Evolutionary conservation across 1,140 invertebrate species (phyloP), one percentile per base, ranked within the genome.

Genomic region (Phortica variegata): DNA sequence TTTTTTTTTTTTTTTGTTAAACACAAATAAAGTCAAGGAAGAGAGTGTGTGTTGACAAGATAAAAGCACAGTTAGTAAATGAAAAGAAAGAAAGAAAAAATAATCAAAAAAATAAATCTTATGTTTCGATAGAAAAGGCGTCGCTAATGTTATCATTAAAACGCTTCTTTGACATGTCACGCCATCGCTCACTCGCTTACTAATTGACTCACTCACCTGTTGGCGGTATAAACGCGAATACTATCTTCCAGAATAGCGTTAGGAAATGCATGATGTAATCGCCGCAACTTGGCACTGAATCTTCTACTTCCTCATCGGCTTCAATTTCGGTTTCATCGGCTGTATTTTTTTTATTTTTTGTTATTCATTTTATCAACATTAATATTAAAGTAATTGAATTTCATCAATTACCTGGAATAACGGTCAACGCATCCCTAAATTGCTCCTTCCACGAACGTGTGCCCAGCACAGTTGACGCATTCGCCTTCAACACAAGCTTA

Each of bases 381-480:
- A n/a, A n/a, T n/a, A n/a, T n/a, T n/a, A n/a, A n/a, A n/a, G n/a
- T n/a, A n/a, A n/a, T n/a, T n/a, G n/a, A n/a, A n/a, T n/a, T n/a
- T n/a, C n/a, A n/a, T n/a, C 23, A 15, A 69, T 77, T 79, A 86
- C 95, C 95, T 73, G 93, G 84, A 65, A 87, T 94, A 16, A 98
- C 94, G 3, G 93, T 95, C 46, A 98, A 79, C 8, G 95, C 97
- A 78, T 97, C 95, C 58, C 91, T 82, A 75, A 99, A 98, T 79
- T 99, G 96, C 77, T 99, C 96, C 77, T 90, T 93, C 97, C 97
- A 99, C 0, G 94, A 95, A 12, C 91, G 95, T 13, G 95, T 96
- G 21, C 95, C 95, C 38, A 98, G 88, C 37, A 96, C 84, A 52
- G 96, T 82, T 6, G 93, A 95, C 17, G 91, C 89, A 77, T 97